phyloP scores from a whole-genome alignment of 2,113 vertebrate genomes.

The Hypocryptadius cinnamomeus region DNA sequence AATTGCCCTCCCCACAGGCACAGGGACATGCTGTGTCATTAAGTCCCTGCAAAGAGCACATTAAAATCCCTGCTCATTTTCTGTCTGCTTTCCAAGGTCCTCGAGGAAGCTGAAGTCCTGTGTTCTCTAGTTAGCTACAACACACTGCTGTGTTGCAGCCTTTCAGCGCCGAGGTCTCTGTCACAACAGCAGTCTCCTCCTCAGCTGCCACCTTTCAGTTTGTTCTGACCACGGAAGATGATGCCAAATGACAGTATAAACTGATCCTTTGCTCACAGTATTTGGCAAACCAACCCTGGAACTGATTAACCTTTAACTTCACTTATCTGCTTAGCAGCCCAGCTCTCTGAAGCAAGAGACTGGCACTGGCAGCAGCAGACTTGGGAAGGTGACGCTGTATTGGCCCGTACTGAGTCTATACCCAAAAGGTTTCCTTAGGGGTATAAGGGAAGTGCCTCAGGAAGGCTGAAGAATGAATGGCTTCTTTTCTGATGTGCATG shows the following conservation, averaged over 20 bases:
- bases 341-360: neutral
- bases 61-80: neutral
- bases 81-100: neutral
- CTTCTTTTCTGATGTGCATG: neutral
- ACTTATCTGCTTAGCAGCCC: neutral
- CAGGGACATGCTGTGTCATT: neutral
- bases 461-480: neutral
- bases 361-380: neutral
- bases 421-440: neutral
- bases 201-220: neutral
- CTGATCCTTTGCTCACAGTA: neutral
- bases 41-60: neutral
- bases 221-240: neutral
- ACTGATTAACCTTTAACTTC: constrained; percentile 4
- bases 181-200: neutral
- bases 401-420: fast-evolving
- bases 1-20: neutral
- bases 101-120: neutral
- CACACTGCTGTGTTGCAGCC: neutral
- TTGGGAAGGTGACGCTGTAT: neutral
- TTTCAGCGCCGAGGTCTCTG: neutral
- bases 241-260: neutral
- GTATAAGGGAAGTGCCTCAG: neutral
- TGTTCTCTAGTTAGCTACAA: neutral
- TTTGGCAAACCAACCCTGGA: neutral